Base-by-base conservation (phyloP, 2,113 vertebrate species). In the Solea senegalensis region DNA sequence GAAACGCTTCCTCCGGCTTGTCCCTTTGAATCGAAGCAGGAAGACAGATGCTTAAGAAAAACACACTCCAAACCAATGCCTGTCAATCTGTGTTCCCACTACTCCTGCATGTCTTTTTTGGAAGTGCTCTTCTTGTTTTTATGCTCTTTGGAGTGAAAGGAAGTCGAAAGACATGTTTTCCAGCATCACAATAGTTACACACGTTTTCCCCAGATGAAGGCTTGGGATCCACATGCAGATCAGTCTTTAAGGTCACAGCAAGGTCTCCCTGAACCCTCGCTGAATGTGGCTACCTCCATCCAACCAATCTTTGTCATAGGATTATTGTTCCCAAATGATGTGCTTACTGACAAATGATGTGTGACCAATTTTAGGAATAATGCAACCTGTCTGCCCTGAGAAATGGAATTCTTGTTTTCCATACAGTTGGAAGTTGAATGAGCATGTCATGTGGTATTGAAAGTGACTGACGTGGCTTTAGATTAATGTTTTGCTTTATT, bases 31-130 rank as follows among this genome's bases (percentile, higher is more conserved):
- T 62, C 26, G 34, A 78, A 78, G 78, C 66, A 87, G 80, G 76
- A 91, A 90, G 88, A 88, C 87, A 82, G 88, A 90, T 83, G 86
- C 78, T 58, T 72, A 72, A 86, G 67, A 85, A 91, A 91, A 90
- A 89, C 74, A 90, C 72, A 83, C 73, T 76, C 44, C 55, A 88
- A 84, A 84, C 69, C 87, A 78, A 69, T 82, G 45, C 62, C 79
- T 88, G 90, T 89, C 88, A 90, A 76, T 89, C 85, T 75, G 69
- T 5, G 61, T 65, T 77, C 65, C 57, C 62, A 2, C 65, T 68
- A 58, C 73, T 82, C 60, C 65, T 59, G 55, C 65, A 76, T 15
- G 9, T 70, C 58, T 70, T 74, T 67, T 82, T 63, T 79, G 53
- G 76, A 82, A 75, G 46, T 13, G 6, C 43, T 81, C 50, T 56